These are phyloP conservation scores for Lasiommata megera DNA, from an alignment of 2,888 invertebrate species.

Conservation along the genomic window DNA sequence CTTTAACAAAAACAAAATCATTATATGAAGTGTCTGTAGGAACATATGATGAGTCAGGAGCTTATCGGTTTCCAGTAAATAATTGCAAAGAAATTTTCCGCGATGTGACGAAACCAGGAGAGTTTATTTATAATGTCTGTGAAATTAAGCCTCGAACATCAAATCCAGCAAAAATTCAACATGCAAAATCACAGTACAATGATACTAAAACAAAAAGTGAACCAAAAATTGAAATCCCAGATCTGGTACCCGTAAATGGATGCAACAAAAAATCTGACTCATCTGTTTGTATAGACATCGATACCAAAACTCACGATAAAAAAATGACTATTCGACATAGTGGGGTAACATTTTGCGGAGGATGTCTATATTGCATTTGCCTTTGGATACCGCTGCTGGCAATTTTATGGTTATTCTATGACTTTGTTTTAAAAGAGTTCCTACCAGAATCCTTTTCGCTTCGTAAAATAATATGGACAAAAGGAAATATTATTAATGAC, in stretches of 20 bases:
- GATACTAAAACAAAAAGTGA: neutral
- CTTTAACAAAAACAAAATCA: constrained; percentile 47
- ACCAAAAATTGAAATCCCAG: constrained; percentile 18
- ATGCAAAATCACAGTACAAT: neutral
- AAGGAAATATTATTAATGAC: constrained; percentile 9
- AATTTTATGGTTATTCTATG: constrained; percentile 47
- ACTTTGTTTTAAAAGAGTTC: constrained; percentile 44
- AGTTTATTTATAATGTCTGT: constrained; percentile 11
- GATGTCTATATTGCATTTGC: constrained; percentile 50
- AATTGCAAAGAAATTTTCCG: constrained; percentile 34
- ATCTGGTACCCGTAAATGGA: constrained; percentile 9
- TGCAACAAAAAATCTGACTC: constrained; percentile 25
- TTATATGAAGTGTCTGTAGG: constrained; percentile 43
- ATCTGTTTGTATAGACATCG: constrained; percentile 34
- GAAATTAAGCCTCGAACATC: constrained; percentile 5
- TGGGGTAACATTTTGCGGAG: constrained; percentile 48
- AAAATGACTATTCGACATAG: constrained; percentile 30
- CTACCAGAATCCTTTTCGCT: constrained; percentile 16
- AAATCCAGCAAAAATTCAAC: constrained; percentile 2
- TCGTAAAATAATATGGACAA: neutral
- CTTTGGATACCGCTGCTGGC: constrained; percentile 54
- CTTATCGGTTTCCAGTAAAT: constrained; percentile 38
- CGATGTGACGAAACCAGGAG: constrained; percentile 26
- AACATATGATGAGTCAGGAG: constrained; percentile 39
- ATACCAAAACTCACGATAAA: constrained; percentile 29